phyloP scores from a whole-genome alignment of 2,797 vertebrate species.

The Chaenodraco wilsoni region DNA sequence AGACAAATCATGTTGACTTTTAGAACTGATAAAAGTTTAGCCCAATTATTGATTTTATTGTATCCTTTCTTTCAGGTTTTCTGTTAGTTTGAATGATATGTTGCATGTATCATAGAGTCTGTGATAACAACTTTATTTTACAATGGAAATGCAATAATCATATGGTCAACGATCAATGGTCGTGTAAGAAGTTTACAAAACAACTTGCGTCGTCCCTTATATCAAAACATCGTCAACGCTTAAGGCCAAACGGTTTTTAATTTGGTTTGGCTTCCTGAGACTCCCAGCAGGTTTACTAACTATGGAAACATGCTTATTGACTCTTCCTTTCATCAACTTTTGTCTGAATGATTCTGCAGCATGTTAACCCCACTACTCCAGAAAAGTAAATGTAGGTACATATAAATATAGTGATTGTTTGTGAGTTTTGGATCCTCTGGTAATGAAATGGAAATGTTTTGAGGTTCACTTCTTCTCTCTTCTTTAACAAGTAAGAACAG shows the following conservation, averaged over 20 bases:
- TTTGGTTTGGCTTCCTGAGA: neutral
- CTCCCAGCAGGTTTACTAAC: neutral
- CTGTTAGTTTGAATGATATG: too few relatives aligned
- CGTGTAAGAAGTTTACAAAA: neutral
- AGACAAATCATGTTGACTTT: too few relatives aligned
- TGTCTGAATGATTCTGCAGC: neutral
- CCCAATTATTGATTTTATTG: too few relatives aligned
- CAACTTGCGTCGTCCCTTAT: neutral
- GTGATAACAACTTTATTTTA: too few relatives aligned
- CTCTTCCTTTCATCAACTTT: neutral
- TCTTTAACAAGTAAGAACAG: slow-evolving; percentile 1
- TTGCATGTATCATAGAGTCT: too few relatives aligned
- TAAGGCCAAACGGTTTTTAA: neutral
- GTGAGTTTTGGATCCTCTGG: neutral
- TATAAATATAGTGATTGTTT: neutral
- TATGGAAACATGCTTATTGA: neutral
- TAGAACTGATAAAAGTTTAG: too few relatives aligned
- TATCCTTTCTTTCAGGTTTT: too few relatives aligned
- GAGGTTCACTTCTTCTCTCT: neutral
- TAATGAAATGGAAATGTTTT: neutral
- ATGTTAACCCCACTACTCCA: neutral
- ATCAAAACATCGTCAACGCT: neutral
- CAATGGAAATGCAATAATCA: too few relatives aligned
- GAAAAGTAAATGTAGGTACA: neutral
- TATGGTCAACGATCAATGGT: too few relatives aligned